A percentile compares a stretch with the other conserved stretches of the same genome.
phyloP scores from a whole-genome alignment of 2,797 vertebrate genomes.

The Bradypus variegatus region DNA sequence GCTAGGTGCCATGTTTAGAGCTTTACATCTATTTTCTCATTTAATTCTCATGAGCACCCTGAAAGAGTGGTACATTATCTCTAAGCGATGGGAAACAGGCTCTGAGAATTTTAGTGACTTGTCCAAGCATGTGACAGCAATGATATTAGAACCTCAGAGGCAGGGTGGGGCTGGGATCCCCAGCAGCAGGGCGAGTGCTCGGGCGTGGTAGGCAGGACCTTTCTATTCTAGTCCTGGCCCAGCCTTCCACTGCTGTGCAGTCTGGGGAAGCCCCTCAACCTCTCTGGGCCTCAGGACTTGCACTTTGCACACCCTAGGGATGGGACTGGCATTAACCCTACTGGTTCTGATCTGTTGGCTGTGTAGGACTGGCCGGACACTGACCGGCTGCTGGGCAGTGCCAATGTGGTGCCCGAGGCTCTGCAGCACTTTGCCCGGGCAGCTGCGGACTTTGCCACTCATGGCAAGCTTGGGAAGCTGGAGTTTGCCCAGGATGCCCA shows the following conservation, averaged over 20 bases:
- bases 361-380: constrained; percentile 80
- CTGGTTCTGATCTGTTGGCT: constrained; percentile 9
- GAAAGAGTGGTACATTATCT: neutral
- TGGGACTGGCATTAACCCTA: neutral
- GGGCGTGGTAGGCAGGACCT: neutral
- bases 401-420: constrained; percentile 81
- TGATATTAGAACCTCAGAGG: neutral
- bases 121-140: neutral
- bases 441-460: constrained; percentile 88
- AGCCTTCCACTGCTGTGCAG: neutral
- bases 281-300: neutral
- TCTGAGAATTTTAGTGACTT: neutral
- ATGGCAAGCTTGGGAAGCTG: constrained; percentile 79
- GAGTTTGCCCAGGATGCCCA: constrained; percentile 81
- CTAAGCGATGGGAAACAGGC: neutral
- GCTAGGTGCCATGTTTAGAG: neutral
- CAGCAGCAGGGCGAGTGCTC: neutral
- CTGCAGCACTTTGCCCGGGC: constrained; percentile 82
- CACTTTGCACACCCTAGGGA: neutral
- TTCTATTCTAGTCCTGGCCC: neutral
- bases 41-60: neutral
- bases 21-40: neutral
- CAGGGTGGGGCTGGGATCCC: neutral
- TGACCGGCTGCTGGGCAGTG: constrained; percentile 78
- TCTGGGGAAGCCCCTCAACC: neutral